Base-by-base conservation (phyloP, 1,140 invertebrate genomes). In the Halictus rubicundus region DNA sequence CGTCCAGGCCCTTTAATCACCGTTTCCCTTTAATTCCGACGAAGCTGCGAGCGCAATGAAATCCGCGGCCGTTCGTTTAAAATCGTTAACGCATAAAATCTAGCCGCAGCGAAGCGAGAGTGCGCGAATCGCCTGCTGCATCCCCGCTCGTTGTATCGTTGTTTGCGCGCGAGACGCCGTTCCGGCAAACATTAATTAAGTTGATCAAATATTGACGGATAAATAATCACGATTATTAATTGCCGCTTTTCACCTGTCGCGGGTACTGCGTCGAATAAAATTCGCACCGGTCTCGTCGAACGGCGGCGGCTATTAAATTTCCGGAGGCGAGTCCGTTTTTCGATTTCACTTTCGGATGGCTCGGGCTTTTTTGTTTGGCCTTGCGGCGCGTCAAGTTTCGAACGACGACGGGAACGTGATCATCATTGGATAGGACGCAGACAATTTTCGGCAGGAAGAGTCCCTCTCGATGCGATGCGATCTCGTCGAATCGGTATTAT, bases 221-320 rank as follows among this genome's bases (percentile, higher is more conserved):
- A 72, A 78, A 78, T 64, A 64, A 64, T 46, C 32, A 64, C 68
- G 46, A 69, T 78, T 78, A 72, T 78, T 78, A 78, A 78, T 78
- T 54, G 68, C 8, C 23, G 46, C 27, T 46, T 21, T 23, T n/a
- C 46, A 52, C 23, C 68, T 32, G 49, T 19, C 9, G n/a, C 23
- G 21, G 19, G 21, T 32, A 46, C 42, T 46, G 42, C 42, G 42
- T 46, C 14, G 9, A 71, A 49, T 16, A 46, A 72, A 64, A 78
- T 37, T 52, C 37, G 16, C 46, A 1, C 42, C 19, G 39, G 6
- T 37, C 60, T 12, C 2, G 10, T 32, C 32, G 3, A 32, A 10
- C n/a, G 16, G 8, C 5, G 3, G 4, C 16, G 21, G 23, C 27
- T 46, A 46, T 68, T 59, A 54, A 68, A 68, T 59, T 76, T 32